Percentiles rank a stretch among this genome's conserved stretches.
Evolutionary conservation across 2,797 vertebrate species (phyloP).

Genomic region (Arnoldichthys spilopterus): DNA sequence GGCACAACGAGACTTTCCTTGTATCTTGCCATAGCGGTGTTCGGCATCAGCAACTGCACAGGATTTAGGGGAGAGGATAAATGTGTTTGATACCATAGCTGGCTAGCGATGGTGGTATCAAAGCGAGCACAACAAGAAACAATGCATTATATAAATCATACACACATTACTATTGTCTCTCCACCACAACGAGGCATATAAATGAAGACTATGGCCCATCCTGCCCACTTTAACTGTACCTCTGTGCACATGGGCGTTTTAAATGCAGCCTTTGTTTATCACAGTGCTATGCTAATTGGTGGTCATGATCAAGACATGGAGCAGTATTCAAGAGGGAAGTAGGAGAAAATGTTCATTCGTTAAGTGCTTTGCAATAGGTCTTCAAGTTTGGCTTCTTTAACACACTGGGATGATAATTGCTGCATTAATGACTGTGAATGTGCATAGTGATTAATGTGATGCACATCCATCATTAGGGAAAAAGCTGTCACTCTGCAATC

Average conservation of each 20-base stretch:
- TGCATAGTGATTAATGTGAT: conserved; percentile 25
- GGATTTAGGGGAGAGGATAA: conserved; percentile 40
- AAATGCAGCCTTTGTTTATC: conserved; percentile 30
- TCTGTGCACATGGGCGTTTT: conserved; percentile 3
- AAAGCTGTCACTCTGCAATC: conserved; percentile 30
- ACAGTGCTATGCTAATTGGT: conserved; percentile 13
- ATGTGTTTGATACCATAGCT: conserved; percentile 41
- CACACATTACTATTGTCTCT: conserved; percentile 22
- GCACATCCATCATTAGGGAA: conserved; percentile 26
- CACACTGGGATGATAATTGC: conserved; percentile 34
- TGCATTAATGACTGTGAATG: conserved; percentile 40
- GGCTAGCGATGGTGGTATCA: conserved; percentile 35
- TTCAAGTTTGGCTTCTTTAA: conserved; percentile 36
- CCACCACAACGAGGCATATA: conserved; percentile 24
- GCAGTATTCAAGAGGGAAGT: conserved; percentile 40
- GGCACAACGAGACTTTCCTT: conserved; percentile 53
- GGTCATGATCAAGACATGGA: conserved; percentile 1
- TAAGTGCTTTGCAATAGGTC: conserved; percentile 29
- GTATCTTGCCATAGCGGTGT: conserved; percentile 47
- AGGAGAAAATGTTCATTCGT: conserved; percentile 29
- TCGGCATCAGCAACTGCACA: conserved; percentile 48
- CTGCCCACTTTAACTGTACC: conserved; percentile 14
- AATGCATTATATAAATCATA: conserved; percentile 53
- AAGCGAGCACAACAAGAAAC: conserved; percentile 32
- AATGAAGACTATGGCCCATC: conserved; percentile 13